phyloP scores from a whole-genome alignment of 2,888 invertebrate species.

The Marronus borbonicus region DNA sequence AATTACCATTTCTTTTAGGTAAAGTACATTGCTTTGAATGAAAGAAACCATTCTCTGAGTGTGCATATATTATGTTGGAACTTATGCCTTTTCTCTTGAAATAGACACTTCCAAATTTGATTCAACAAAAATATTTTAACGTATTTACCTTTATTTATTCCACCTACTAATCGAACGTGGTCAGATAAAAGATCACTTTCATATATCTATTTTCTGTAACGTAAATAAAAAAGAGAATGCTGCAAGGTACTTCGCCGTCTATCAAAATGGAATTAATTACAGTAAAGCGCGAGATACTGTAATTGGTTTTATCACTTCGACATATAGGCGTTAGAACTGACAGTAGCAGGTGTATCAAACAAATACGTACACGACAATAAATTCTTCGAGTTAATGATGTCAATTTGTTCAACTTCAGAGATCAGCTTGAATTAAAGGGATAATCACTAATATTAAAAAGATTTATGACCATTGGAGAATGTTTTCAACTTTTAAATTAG shows the following conservation, averaged over 20 bases:
- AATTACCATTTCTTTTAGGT: too few species aligned
- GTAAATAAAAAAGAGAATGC: background rate
- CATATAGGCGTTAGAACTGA: slow-evolving; percentile 23
- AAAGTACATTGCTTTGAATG: too few species aligned
- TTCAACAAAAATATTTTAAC: too few species aligned
- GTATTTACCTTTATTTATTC: too few species aligned
- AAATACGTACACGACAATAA: slow-evolving; percentile 29
- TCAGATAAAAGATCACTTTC: too few species aligned
- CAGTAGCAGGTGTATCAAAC: slow-evolving; percentile 29
- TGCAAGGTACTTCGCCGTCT: background rate
- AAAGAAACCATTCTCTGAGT: too few species aligned
- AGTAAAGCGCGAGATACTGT: slow-evolving; percentile 19
- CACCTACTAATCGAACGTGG: too few species aligned
- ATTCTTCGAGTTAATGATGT: slow-evolving; percentile 32
- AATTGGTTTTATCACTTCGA: slow-evolving; percentile 34
- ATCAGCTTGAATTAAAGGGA: slow-evolving; percentile 22
- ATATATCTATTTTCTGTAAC: too few species aligned
- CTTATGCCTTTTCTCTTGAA: too few species aligned
- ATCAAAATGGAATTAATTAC: slow-evolving; percentile 17
- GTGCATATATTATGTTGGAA: too few species aligned
- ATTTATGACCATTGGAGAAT: slow-evolving; percentile 4
- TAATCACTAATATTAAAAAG: slow-evolving; percentile 32
- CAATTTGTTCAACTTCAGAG: slow-evolving; percentile 31
- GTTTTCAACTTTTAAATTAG: slow-evolving; percentile 6
- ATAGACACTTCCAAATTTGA: too few species aligned